phyloP scores from a whole-genome alignment of 2,888 invertebrate genomes.

The Andrena trimmerana region DNA sequence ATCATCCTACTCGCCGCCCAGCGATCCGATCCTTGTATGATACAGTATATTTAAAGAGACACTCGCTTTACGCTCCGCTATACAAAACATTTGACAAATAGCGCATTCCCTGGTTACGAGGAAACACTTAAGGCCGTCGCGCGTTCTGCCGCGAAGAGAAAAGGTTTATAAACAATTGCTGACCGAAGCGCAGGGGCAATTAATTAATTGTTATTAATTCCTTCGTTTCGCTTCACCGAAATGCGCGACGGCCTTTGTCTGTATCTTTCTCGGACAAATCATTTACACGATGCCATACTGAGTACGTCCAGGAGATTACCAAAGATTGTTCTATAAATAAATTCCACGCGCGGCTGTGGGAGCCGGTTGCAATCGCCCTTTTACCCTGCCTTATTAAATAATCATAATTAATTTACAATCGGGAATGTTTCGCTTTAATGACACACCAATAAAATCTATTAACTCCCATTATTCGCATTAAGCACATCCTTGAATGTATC shows the following conservation, averaged over 20 bases:
- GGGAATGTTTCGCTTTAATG: conserved; percentile 17
- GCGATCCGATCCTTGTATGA: not conserved
- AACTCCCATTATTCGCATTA: not conserved
- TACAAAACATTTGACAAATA: conserved; percentile 56
- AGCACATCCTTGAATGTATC: not conserved
- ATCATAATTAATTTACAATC: conserved; percentile 9
- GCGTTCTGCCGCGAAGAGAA: no score
- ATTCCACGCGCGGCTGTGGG: not conserved
- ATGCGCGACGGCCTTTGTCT: no score
- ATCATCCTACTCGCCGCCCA: conserved; percentile 38
- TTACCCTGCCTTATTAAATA: conserved; percentile 7
- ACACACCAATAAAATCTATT: not conserved
- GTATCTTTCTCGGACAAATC: not conserved
- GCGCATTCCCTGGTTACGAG: conserved; percentile 24
- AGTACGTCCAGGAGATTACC: not conserved
- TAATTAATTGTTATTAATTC: no score
- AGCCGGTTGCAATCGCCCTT: not conserved
- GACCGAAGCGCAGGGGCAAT: no score
- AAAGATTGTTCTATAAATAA: conserved; percentile 27
- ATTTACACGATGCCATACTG: not conserved
- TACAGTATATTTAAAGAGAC: conserved; percentile 46
- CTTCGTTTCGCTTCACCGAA: no score
- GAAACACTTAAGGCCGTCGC: not conserved
- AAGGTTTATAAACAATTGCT: no score
- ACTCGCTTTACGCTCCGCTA: conserved; percentile 19